Evolutionary conservation across 2,888 invertebrate species (phyloP).

Genomic region (Punctoribates punctum): DNA sequence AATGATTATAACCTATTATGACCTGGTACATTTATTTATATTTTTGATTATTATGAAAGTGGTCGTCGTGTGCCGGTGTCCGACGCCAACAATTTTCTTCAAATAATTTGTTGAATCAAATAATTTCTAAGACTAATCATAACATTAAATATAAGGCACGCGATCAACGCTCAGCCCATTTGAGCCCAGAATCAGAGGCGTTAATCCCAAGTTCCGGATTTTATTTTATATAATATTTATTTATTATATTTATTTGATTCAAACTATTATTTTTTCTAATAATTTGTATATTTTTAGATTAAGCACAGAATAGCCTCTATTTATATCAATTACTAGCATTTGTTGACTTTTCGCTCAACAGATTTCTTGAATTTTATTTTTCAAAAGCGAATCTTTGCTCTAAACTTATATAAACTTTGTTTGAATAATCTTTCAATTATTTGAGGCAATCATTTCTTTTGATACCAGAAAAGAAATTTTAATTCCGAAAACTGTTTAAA

Average conservation of each 20-base stretch:
- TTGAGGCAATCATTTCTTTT: not conserved
- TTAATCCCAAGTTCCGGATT: constrained; percentile 26
- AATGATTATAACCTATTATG: constrained; percentile 6
- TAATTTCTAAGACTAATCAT: constrained; percentile 10
- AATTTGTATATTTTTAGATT: constrained; percentile 11
- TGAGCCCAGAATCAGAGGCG: not conserved
- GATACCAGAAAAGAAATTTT: not conserved
- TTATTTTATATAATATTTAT: constrained; percentile 1
- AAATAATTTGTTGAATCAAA: not conserved
- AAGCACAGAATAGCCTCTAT: constrained; percentile 5
- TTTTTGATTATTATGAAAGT: not conserved
- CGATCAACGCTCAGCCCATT: not conserved
- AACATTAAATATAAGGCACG: constrained; percentile 10
- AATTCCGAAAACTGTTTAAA: no score
- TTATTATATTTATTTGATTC: not conserved
- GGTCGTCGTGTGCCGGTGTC: constrained; percentile 7
- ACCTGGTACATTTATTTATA: not conserved
- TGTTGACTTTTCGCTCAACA: constrained; percentile 10
- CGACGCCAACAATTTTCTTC: constrained; percentile 5
- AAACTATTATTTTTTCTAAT: not conserved
- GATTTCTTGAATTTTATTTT: not conserved
- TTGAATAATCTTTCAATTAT: not conserved
- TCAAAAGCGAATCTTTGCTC: not conserved
- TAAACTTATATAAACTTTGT: constrained; percentile 1
- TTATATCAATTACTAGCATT: constrained; percentile 13